Conservation (phyloP, 2,113 vertebrate genomes). For the Ptychochromis oligacanthus region DNA sequence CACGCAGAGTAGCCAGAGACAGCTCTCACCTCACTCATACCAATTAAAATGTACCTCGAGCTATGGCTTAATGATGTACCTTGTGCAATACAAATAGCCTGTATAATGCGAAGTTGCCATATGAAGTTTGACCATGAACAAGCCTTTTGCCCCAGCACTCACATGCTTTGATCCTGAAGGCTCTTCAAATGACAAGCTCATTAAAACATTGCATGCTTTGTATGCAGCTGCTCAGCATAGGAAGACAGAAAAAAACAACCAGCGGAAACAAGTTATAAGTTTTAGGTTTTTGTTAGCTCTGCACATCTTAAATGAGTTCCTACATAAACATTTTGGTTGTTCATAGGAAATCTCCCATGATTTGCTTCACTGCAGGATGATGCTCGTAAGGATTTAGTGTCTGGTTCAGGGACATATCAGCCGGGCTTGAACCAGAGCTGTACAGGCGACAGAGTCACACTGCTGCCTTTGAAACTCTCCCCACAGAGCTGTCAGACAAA, state of each 20-base stretch:
- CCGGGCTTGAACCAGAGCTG: not conserved
- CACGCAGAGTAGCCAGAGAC: not conserved
- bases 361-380: not conserved
- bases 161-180: constrained; percentile 43
- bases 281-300: not conserved
- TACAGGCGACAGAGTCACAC: constrained; percentile 1
- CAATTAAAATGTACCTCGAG: constrained; percentile 55
- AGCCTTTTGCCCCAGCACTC: not conserved
- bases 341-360: not conserved
- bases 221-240: not conserved
- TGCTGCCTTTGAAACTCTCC: constrained; percentile 12
- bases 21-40: not conserved
- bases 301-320: not conserved
- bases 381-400: not conserved
- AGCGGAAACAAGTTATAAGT: not conserved
- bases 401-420: not conserved
- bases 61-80: constrained; percentile 49
- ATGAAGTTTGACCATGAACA: constrained; percentile 33
- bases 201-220: constrained; percentile 19
- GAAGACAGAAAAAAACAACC: not conserved
- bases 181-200: constrained; percentile 18
- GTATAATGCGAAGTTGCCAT: not conserved
- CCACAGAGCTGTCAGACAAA: constrained; percentile 24
- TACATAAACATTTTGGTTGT: not conserved
- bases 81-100: not conserved